Conservation (phyloP, 1,140 invertebrate species). For the Hypsibius dujardini region DNA sequence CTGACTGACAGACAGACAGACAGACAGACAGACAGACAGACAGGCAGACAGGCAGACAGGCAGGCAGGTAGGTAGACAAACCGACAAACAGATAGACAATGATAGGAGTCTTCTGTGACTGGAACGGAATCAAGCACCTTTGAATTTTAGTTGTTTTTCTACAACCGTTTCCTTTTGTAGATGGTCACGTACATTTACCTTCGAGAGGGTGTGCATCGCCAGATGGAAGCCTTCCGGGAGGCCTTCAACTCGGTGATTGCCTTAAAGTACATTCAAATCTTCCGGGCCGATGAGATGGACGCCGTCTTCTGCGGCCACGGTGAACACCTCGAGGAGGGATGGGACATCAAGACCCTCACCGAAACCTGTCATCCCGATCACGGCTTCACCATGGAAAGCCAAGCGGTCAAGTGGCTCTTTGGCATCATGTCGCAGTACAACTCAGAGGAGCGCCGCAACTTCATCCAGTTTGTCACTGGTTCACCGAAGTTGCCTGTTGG, state of each 20-base stretch:
- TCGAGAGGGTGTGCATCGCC: constrained; percentile 72
- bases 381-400: constrained; percentile 83
- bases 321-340: constrained; percentile 35
- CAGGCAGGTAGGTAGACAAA: too few species aligned
- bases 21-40: too few species aligned
- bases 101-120: too few species aligned
- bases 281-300: constrained; percentile 91
- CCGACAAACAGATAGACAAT: too few species aligned
- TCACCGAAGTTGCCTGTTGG: constrained; percentile 90
- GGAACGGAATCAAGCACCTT: too few species aligned
- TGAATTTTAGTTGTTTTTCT: too few species aligned
- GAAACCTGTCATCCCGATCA: constrained; percentile 90
- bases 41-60: too few species aligned
- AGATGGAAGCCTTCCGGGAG: constrained; percentile 91
- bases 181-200: constrained; percentile 68
- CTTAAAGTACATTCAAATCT: constrained; percentile 63
- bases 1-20: too few species aligned
- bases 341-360: constrained; percentile 72
- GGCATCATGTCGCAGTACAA: constrained; percentile 76
- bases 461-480: constrained; percentile 94
- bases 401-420: constrained; percentile 78
- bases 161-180: too few species aligned
- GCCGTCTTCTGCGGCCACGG: constrained; percentile 78
- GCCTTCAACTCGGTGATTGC: constrained; percentile 94
- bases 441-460: constrained; percentile 73